Conservation (phyloP, 2,113 vertebrate genomes). For the Polyodon spathula region DNA sequence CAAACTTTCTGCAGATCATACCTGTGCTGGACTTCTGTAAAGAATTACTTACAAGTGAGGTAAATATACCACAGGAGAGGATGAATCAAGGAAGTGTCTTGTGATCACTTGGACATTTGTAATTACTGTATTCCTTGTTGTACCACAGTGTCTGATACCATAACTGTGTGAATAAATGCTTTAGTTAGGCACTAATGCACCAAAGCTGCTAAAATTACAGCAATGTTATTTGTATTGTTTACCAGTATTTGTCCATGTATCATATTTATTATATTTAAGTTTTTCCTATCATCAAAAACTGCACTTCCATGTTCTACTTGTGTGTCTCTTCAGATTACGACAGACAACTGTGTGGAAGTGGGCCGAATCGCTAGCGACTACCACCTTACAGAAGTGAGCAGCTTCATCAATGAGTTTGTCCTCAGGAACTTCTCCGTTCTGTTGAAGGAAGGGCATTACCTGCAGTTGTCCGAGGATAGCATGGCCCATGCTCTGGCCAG, state of each 20-base stretch:
- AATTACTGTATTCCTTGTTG: no score
- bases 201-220: no score
- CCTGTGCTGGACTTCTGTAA: constrained; percentile 65
- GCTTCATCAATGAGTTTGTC: constrained; percentile 55
- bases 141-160: no score
- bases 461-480: constrained; percentile 48
- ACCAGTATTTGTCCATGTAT: no score
- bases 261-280: no score
- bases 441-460: constrained; percentile 38
- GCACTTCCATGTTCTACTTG: not conserved
- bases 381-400: constrained; percentile 52
- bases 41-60: constrained; percentile 64
- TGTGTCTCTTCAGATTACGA: constrained; percentile 44
- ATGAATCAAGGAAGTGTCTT: not conserved
- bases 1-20: constrained; percentile 67
- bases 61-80: constrained; percentile 22
- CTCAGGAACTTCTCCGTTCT: constrained; percentile 49
- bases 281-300: not conserved
- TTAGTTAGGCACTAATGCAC: no score
- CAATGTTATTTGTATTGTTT: no score
- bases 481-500: constrained; percentile 48
- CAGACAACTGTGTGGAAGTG: constrained; percentile 66
- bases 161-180: no score
- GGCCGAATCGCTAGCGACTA: constrained; percentile 54
- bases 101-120: no score